These are phyloP conservation scores for Drosophila algonquin DNA, from an alignment of 2,888 invertebrate genomes.

Conservation along the genomic window DNA sequence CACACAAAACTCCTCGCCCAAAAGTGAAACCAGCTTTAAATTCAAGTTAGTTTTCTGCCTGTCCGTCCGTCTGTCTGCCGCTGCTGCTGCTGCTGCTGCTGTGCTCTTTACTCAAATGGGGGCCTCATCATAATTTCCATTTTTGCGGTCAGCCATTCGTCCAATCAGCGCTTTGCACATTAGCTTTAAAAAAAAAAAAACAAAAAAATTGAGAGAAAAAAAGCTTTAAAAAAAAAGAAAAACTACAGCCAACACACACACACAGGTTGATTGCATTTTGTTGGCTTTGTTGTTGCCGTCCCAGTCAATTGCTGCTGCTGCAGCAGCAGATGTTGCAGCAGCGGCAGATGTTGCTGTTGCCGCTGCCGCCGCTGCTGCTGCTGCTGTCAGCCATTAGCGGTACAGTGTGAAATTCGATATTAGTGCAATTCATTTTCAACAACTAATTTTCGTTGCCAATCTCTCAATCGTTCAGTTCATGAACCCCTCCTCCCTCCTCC, in stretches of 20 bases:
- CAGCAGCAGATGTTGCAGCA: conserved; percentile 41
- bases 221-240: conserved; percentile 33
- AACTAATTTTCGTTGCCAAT: conserved; percentile 68
- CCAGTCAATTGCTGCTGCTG: conserved; percentile 44
- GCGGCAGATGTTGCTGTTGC: conserved; percentile 38
- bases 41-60: conserved; percentile 21
- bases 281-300: conserved; percentile 72
- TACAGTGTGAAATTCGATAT: conserved; percentile 80
- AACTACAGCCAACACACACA: conserved; percentile 38
- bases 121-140: conserved; percentile 80
- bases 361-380: conserved; percentile 48
- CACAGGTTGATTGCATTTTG: conserved; percentile 72
- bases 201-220: conserved; percentile 21
- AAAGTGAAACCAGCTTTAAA: conserved; percentile 70
- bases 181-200: conserved; percentile 57
- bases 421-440: conserved; percentile 80
- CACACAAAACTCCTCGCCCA: conserved; percentile 47
- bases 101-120: conserved; percentile 76
- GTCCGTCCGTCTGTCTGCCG: conserved; percentile 18
- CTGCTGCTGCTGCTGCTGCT: conserved; percentile 42
- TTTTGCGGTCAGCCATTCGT: conserved; percentile 78
- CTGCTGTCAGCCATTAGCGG: conserved; percentile 74
- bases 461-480: conserved; percentile 36
- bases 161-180: conserved; percentile 81
- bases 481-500: neutral